Conservation (phyloP, 2,888 invertebrate genomes). For the Eristalis arbustorum region DNA sequence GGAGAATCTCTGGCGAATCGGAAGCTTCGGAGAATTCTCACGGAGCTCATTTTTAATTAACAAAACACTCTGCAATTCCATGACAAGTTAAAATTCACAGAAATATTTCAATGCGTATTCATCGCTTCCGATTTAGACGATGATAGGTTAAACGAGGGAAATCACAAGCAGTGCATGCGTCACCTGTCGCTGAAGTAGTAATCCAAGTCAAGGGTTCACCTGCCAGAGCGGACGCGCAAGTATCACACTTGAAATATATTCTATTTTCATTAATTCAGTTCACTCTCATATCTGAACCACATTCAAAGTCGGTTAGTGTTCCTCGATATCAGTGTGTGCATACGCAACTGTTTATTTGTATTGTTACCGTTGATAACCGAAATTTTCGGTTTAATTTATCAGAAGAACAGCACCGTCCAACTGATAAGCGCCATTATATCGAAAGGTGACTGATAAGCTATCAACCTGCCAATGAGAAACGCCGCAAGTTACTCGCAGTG, state of each 20-base stretch:
- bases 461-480: slow-evolving; percentile 16
- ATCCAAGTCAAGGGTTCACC: not conserved
- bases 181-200: not conserved
- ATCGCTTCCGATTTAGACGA: not conserved
- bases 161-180: not conserved
- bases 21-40: not conserved
- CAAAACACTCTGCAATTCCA: not conserved
- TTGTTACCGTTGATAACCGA: slow-evolving; percentile 45
- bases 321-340: not conserved
- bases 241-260: not conserved
- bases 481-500: slow-evolving; percentile 2
- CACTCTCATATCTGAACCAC: not conserved
- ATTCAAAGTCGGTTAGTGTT: not conserved
- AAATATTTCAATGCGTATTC: not conserved
- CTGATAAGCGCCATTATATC: slow-evolving; percentile 57
- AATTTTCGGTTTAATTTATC: slow-evolving; percentile 34
- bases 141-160: not conserved
- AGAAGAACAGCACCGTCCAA: slow-evolving; percentile 20
- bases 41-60: not conserved
- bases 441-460: slow-evolving; percentile 54
- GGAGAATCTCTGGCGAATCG: no score
- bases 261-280: not conserved
- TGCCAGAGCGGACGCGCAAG: not conserved
- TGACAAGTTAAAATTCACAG: not conserved
- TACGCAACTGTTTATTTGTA: not conserved